Conservation (phyloP, 2,113 vertebrate species). For the Pituophis catenifer region DNA sequence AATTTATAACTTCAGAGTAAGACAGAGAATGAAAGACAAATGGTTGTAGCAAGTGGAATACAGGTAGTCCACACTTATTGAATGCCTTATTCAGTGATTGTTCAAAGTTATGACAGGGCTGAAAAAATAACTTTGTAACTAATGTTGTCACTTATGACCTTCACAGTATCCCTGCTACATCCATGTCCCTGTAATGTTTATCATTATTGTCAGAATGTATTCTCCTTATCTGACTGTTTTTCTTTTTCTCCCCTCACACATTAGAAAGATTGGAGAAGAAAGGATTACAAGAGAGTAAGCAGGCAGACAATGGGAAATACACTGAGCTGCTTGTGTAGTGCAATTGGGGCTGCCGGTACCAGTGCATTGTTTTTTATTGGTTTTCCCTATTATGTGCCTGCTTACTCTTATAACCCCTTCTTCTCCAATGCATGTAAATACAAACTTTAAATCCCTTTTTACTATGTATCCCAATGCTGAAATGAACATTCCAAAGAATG, state of each 20-base stretch:
- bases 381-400: background rate
- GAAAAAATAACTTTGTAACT: background rate
- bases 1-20: background rate
- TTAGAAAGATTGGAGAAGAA: background rate
- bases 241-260: background rate
- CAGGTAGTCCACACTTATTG: background rate
- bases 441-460: background rate
- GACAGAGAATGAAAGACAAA: background rate
- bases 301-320: background rate
- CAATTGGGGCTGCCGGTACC: background rate
- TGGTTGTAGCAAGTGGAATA: background rate
- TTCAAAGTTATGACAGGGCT: background rate
- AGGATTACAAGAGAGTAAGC: background rate
- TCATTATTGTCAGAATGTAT: background rate
- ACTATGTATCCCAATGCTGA: background rate
- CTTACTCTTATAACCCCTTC: background rate
- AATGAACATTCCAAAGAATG: background rate
- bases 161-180: background rate
- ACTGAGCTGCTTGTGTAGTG: background rate
- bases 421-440: background rate
- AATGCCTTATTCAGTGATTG: background rate
- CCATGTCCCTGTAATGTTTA: background rate
- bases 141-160: background rate
- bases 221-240: background rate
- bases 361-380: background rate